These are phyloP conservation scores for Porites rus DNA, from an alignment of 92 coral and sea anemone genomes.

Conservation along the genomic window DNA sequence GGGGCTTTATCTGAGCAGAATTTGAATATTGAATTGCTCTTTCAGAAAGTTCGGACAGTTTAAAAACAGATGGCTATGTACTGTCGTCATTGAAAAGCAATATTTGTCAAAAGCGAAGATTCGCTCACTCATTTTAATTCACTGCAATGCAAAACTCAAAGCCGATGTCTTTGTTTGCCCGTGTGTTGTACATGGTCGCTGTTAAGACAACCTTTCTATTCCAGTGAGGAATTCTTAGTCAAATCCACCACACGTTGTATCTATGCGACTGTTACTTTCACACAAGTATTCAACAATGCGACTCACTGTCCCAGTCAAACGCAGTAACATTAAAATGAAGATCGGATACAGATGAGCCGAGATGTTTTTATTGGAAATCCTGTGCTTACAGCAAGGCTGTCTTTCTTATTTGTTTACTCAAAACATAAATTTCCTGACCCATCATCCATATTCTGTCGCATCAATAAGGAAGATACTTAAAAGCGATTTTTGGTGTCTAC, in stretches of 20 bases:
- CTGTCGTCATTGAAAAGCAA: slow-evolving; percentile 7
- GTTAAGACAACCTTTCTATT: slow-evolving; percentile 45
- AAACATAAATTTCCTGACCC: slow-evolving; percentile 14
- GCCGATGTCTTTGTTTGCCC: slow-evolving; percentile 15
- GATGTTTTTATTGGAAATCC: slow-evolving; percentile 7
- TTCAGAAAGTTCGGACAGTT: slow-evolving; percentile 23
- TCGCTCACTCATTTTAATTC: slow-evolving; percentile 26
- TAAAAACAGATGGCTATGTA: slow-evolving; percentile 32
- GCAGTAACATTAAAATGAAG: slow-evolving; percentile 19
- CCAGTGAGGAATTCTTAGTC: slow-evolving; percentile 37
- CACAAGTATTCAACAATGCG: slow-evolving; percentile 56
- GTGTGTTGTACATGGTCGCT: slow-evolving; percentile 3
- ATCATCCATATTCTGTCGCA: slow-evolving; percentile 10
- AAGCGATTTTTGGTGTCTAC: background rate
- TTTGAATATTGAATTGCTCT: slow-evolving; percentile 41
- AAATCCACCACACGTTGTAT: slow-evolving; percentile 29
- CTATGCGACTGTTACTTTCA: slow-evolving; percentile 32
- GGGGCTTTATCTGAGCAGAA: slow-evolving; percentile 36
- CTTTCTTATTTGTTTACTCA: slow-evolving; percentile 18
- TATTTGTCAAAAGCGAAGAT: slow-evolving; percentile 27
- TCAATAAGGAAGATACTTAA: slow-evolving; percentile 18
- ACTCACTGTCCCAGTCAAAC: background rate
- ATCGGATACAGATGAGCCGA: slow-evolving; percentile 10
- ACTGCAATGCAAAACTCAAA: slow-evolving; percentile 38
- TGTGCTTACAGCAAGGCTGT: background rate